Evolutionary conservation across 2,888 invertebrate species (phyloP), one percentile per base, ranked within the genome.

Genomic region (Perizoma flavofasciatum): DNA sequence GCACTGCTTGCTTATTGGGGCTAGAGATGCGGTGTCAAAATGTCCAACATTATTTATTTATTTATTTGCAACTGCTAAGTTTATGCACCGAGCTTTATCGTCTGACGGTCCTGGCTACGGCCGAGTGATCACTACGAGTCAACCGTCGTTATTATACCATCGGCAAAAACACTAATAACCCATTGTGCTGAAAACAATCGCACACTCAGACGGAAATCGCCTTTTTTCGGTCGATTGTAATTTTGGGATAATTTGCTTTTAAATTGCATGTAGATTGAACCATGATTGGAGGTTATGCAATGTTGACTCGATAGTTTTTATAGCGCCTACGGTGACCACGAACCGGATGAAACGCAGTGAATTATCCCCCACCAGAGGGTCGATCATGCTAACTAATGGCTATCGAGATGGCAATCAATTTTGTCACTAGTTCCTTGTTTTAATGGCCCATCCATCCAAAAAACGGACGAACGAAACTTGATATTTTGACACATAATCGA

Each of bases 101-200:
- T 22, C 51, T 57, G 57, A 61, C 75, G 8, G 61, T 79, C 69
- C 73, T 32, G 10, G n/a, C 40, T 54, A 50, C 54, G 56, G 64
- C 61, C 47, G 50, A 51, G 46, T 51, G 61, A 55, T 55, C 49
- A 46, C 50, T 40, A 2, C 39, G 35, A 49, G 48, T 55, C 57
- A 45, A 49, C 45, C 54, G 50, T 49, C 54, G 52, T 63, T 57
- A 66, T 67, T 62, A 66, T 71, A 68, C 69, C 70, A 70, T 75
- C 77, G 71, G 82, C 81, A 85, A 83, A 84, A 84, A 83, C 81
- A 67, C 75, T 85, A 85, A 85, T 84, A 82, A 81, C 82, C 82
- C 75, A 83, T 85, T 85, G 84, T 85, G 75, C 75, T 71, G 73
- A 66, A 55, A 67, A 74, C 72, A 71, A 67, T 68, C 60, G 67